Percentiles rank a stretch among this genome's conserved stretches.
Evolutionary conservation across 2,797 vertebrate genomes (phyloP).

Genomic region (Anas georgica): DNA sequence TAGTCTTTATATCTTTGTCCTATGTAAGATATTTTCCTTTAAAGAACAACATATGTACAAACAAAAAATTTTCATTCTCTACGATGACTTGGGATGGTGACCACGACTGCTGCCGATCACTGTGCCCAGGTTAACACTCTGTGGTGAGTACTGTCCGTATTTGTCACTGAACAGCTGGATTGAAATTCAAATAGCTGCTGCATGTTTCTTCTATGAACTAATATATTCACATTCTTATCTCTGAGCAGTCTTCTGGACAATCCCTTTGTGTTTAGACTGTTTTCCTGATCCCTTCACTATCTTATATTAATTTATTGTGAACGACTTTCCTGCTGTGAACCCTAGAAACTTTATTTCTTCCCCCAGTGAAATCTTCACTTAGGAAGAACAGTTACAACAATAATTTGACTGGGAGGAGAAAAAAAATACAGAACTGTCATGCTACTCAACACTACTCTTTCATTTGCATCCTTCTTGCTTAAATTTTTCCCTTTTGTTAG

Average conservation of each 20-base stretch:
- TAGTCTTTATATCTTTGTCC: neutral
- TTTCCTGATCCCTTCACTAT: conserved; percentile 39
- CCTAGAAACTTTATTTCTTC: conserved; percentile 53
- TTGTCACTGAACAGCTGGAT: neutral
- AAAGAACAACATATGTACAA: neutral
- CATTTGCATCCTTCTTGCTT: neutral
- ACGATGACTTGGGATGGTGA: neutral
- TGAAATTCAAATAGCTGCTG: neutral
- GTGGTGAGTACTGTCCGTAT: fast-evolving
- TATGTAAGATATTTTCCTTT: neutral
- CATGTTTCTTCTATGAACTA: neutral
- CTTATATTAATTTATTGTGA: conserved; percentile 42
- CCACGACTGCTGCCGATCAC: neutral
- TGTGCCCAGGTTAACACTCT: neutral
- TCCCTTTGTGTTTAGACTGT: neutral
- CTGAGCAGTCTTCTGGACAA: neutral
- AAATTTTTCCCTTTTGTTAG: neutral
- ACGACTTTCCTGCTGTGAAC: conserved; percentile 43
- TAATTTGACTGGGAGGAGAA: conserved; percentile 37
- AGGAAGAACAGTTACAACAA: conserved; percentile 56
- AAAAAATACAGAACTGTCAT: conserved; percentile 3
- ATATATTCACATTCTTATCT: neutral
- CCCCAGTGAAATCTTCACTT: conserved; percentile 40
- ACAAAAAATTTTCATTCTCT: neutral
- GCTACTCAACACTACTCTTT: neutral